Conservation (phyloP, 1,140 invertebrate species). For the Neotoxoptera formosana region DNA sequence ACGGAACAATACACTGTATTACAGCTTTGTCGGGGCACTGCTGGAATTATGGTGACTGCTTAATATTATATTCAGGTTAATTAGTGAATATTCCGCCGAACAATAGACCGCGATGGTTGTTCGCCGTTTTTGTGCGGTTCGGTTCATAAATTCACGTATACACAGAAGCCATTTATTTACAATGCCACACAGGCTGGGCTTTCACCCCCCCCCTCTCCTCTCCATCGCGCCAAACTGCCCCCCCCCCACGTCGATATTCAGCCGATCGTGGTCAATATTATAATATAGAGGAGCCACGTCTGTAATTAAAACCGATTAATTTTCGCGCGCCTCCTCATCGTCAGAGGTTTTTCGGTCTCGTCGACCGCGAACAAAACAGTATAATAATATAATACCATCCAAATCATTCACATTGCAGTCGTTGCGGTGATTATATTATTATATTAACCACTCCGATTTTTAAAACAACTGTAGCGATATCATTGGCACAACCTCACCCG, state of each 20-base stretch:
- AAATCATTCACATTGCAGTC: neutral
- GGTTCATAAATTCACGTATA: neutral
- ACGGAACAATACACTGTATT: neutral
- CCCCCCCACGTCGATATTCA: neutral
- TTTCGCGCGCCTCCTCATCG: neutral
- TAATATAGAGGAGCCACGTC: neutral
- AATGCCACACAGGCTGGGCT: neutral
- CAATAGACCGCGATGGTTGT: neutral
- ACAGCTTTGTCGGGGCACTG: neutral
- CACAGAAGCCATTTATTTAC: neutral
- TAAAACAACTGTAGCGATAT: neutral
- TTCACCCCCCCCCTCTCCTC: neutral
- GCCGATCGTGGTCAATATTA: neutral
- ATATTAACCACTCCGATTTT: neutral
- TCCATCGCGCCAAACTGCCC: too few species aligned
- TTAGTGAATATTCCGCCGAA: neutral
- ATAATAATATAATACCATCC: too few species aligned
- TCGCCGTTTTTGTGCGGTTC: neutral
- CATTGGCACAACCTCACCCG: neutral
- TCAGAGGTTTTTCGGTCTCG: neutral
- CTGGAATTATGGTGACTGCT: neutral
- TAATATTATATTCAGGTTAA: constrained; percentile 16
- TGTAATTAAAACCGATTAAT: neutral
- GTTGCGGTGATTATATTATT: neutral
- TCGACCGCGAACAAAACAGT: neutral